phyloP scores from a whole-genome alignment of 2,797 vertebrate genomes.

The Coregonus suidteri region DNA sequence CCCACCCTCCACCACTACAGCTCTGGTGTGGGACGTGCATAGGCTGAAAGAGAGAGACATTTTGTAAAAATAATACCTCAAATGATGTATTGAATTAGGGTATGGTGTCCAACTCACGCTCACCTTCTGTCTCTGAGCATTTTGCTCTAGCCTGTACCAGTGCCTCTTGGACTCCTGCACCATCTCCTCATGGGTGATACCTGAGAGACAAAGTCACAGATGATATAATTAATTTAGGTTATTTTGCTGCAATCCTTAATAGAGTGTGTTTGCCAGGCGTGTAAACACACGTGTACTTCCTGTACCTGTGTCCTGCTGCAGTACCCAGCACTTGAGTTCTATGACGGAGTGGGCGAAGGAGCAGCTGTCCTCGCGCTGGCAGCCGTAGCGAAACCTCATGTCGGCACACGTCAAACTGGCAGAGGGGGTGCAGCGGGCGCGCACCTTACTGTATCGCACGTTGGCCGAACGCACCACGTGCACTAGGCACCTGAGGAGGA shows the following conservation, averaged over 20 bases:
- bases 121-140: slow-evolving; percentile 82
- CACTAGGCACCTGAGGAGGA: slow-evolving; percentile 89
- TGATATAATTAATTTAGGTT: neutral
- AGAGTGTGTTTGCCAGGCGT: neutral
- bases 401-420: slow-evolving; percentile 95
- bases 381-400: slow-evolving; percentile 95
- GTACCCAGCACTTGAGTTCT: slow-evolving; percentile 96
- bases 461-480: slow-evolving; percentile 95
- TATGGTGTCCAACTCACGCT: slow-evolving; percentile 7
- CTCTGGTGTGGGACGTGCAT: slow-evolving; percentile 73
- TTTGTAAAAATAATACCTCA: neutral
- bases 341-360: slow-evolving; percentile 98
- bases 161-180: slow-evolving; percentile 96
- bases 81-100: neutral
- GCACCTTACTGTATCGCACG: slow-evolving; percentile 95
- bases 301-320: slow-evolving; percentile 94
- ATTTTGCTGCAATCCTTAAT: neutral
- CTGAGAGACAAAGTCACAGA: slow-evolving; percentile 61
- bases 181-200: slow-evolving; percentile 97
- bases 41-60: slow-evolving; percentile 59
- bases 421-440: slow-evolving; percentile 94
- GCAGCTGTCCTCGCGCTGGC: slow-evolving; percentile 96
- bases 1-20: slow-evolving; percentile 57
- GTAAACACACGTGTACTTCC: neutral
- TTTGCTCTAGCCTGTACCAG: slow-evolving; percentile 94